Evolutionary conservation across 1,140 invertebrate genomes (phyloP).

Genomic region (Halictus rubicundus): DNA sequence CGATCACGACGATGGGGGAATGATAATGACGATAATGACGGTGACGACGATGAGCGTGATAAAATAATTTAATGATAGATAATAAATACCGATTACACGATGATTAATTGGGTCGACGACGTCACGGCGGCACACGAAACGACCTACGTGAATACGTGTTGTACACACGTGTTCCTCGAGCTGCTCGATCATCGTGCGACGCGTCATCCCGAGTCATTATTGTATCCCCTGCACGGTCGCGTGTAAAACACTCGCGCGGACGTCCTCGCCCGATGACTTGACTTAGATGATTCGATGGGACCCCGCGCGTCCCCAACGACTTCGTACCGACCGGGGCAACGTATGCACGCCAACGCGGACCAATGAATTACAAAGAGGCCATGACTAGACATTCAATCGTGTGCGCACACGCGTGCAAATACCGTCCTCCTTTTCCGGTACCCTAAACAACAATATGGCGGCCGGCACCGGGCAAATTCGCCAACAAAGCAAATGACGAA

Average conservation of each 20-base stretch:
- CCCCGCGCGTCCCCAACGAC: neutral
- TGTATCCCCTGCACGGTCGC: neutral
- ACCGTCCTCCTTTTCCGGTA: slow-evolving; percentile 64
- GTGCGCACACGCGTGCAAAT: slow-evolving; percentile 52
- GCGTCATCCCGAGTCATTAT: neutral
- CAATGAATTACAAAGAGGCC: slow-evolving; percentile 78
- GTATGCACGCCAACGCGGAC: slow-evolving; percentile 60
- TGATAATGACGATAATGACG: slow-evolving; percentile 24
- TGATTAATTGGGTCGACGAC: slow-evolving; percentile 49
- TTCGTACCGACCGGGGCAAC: slow-evolving; percentile 30
- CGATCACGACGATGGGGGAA: neutral
- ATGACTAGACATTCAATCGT: slow-evolving; percentile 81
- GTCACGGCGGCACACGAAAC: slow-evolving; percentile 48
- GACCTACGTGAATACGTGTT: neutral
- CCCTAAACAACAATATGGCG: slow-evolving; percentile 80
- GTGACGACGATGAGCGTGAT: neutral
- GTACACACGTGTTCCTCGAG: neutral
- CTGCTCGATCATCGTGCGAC: too few species aligned
- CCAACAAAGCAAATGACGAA: slow-evolving; percentile 64
- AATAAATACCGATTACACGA: slow-evolving; percentile 15
- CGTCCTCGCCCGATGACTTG: slow-evolving; percentile 32
- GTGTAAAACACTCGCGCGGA: neutral
- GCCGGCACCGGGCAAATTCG: slow-evolving; percentile 75
- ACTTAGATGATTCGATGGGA: slow-evolving; percentile 5
- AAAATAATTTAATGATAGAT: slow-evolving; percentile 18